A percentile compares a stretch with the other conserved stretches of the same genome.
Conservation (phyloP, 2,888 invertebrate species). For the Papilio gigon region DNA sequence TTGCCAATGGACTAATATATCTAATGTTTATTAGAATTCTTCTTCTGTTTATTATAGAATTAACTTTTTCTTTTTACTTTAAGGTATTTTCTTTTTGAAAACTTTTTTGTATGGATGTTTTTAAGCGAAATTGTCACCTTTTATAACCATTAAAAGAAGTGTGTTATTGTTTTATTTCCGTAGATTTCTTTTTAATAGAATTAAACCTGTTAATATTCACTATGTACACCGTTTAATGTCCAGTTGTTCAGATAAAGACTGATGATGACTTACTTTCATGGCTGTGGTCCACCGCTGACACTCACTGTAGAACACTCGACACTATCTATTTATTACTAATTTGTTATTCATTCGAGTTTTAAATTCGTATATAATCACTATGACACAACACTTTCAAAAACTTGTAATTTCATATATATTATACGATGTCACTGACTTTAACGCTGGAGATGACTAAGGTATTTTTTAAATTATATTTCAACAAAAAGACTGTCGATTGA, state of each 20-base stretch:
- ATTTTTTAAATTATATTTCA: background rate
- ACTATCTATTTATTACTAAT: conserved; percentile 12
- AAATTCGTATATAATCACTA: conserved; percentile 28
- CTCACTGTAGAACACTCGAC: conserved; percentile 24
- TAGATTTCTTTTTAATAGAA: no score
- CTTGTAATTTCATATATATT: no score
- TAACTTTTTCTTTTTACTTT: no score
- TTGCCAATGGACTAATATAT: background rate
- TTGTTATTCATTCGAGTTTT: conserved; percentile 1
- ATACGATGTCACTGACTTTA: no score
- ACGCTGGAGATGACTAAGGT: background rate
- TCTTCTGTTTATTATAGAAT: background rate
- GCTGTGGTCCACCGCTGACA: conserved; percentile 30
- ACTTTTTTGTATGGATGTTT: no score
- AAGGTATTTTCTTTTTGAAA: no score
- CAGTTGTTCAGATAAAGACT: no score
- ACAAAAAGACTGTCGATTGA: background rate
- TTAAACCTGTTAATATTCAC: no score
- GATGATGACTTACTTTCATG: conserved; percentile 38
- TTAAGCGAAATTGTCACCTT: no score
- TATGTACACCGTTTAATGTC: no score
- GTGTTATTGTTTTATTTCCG: background rate
- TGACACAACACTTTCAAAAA: conserved; percentile 29
- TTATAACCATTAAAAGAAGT: background rate
- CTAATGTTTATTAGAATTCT: background rate